Percentiles rank a stretch among this genome's conserved stretches.
Evolutionary conservation across 2,113 vertebrate species (phyloP).

Genomic region (Petaurus breviceps): DNA sequence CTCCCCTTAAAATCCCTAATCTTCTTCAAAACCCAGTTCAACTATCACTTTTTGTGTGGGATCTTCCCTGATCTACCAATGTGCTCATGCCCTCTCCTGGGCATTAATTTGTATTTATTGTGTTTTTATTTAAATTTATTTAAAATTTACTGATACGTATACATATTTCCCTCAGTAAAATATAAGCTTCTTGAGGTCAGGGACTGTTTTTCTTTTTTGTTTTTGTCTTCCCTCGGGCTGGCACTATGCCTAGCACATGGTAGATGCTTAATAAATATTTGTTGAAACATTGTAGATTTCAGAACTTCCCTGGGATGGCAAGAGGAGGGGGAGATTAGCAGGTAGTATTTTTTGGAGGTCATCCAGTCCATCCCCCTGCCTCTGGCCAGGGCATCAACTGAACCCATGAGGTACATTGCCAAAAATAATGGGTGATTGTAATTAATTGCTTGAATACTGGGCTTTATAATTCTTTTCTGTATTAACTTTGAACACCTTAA

Average conservation of each 20-base stretch:
- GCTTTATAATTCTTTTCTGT: conserved; percentile 11
- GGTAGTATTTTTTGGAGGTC: neutral
- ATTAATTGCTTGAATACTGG: neutral
- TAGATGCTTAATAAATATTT: neutral
- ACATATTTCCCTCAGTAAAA: neutral
- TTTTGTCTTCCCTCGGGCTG: neutral
- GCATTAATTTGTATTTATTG: neutral
- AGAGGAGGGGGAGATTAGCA: neutral
- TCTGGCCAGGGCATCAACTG: neutral
- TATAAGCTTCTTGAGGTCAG: neutral
- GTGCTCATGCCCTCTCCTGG: neutral
- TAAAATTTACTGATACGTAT: neutral
- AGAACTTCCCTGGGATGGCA: neutral
- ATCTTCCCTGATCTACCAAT: neutral
- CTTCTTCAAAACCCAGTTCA: neutral
- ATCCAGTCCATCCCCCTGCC: neutral
- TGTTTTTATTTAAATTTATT: neutral
- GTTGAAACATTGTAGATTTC: neutral
- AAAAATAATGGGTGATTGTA: conserved; percentile 29
- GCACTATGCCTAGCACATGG: too few relatives aligned
- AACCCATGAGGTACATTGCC: neutral
- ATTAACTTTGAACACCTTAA: conserved; percentile 37
- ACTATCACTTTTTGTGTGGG: neutral
- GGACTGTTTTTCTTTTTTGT: neutral
- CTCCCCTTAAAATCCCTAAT: neutral